Conservation (phyloP, 2,113 vertebrate species). For the Panurus biarmicus region DNA sequence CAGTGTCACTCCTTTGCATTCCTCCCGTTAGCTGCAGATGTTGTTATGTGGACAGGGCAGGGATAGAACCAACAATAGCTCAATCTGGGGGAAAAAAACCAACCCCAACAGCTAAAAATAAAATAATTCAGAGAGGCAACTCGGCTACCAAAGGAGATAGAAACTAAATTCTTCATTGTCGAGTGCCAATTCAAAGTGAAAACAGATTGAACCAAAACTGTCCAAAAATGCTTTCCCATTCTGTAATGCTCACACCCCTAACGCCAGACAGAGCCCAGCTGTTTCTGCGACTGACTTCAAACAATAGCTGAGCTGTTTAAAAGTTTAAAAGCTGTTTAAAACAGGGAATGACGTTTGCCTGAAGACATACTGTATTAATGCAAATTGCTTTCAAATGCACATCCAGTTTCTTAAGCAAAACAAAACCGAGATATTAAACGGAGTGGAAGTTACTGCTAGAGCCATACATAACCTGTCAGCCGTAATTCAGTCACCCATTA, state of each 20-base stretch:
- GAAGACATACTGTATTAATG: not conserved
- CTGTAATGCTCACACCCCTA: not conserved
- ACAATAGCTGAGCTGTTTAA: not conserved
- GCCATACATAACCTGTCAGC: not conserved
- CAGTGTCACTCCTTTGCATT: not conserved
- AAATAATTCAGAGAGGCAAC: not conserved
- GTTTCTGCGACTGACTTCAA: not conserved
- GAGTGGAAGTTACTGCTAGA: not conserved
- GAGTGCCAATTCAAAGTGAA: conserved; percentile 8
- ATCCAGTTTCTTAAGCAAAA: not conserved
- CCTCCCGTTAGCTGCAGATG: not conserved
- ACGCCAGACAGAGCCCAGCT: not conserved
- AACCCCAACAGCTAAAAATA: not conserved
- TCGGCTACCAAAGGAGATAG: not conserved
- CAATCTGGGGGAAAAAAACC: not conserved
- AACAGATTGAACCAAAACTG: conserved; percentile 27
- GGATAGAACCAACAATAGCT: not conserved
- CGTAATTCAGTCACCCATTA: not conserved
- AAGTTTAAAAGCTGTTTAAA: not conserved
- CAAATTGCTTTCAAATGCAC: conserved; percentile 6
- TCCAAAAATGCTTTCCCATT: not conserved
- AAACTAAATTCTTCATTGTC: not conserved
- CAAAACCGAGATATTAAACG: not conserved
- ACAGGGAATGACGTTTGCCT: not conserved
- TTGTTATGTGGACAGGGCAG: not conserved